A percentile compares a stretch with the other conserved stretches of the same genome.
phyloP scores from a whole-genome alignment of 2,888 invertebrate species.

The Notocelia uddmanniana region DNA sequence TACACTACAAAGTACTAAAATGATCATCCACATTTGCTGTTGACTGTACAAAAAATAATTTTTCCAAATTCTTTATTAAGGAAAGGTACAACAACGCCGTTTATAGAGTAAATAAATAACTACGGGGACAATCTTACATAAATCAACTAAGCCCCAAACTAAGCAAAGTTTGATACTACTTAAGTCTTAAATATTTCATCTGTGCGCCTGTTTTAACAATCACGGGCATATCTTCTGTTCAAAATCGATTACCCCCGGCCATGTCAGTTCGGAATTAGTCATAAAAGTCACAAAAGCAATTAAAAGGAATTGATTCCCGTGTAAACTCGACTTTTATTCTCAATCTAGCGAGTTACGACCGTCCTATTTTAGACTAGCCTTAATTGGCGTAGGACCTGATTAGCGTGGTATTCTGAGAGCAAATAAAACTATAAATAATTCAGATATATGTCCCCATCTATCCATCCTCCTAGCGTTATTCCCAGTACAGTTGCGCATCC shows the following conservation, averaged over 20 bases:
- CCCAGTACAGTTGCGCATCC: too few species aligned
- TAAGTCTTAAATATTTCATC: too few species aligned
- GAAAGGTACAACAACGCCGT: too few species aligned
- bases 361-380: constrained; percentile 15
- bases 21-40: too few species aligned
- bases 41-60: too few species aligned
- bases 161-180: too few species aligned
- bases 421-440: neutral
- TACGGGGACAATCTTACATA: too few species aligned
- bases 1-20: too few species aligned
- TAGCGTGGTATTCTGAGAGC: constrained; percentile 1
- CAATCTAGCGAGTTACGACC: constrained; percentile 13
- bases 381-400: constrained; percentile 17
- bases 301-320: constrained; percentile 27
- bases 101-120: too few species aligned
- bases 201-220: constrained; percentile 7
- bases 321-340: constrained; percentile 14
- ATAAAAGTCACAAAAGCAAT: constrained; percentile 25
- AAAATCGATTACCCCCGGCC: constrained; percentile 20
- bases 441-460: neutral
- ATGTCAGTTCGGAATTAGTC: constrained; percentile 6
- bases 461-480: neutral
- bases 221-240: constrained; percentile 14
- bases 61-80: too few species aligned
- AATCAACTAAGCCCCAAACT: too few species aligned